Evolutionary conservation across 1,140 invertebrate genomes (phyloP).

Genomic region (Zaprionus camerounensis): DNA sequence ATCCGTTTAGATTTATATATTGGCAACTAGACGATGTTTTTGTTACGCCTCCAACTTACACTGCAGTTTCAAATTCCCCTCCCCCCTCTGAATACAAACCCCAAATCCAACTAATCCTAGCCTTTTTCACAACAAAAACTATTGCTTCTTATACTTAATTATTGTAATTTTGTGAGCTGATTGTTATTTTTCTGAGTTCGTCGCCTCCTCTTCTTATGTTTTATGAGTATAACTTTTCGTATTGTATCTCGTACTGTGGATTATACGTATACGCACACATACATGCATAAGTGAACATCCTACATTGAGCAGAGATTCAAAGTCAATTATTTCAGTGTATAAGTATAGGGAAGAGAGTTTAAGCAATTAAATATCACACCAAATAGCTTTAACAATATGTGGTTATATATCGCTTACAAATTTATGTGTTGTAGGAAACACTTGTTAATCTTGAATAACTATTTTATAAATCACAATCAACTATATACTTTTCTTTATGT

Average conservation of each 20-base stretch:
- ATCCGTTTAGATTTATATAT: conserved; percentile 67
- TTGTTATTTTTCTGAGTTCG: background rate
- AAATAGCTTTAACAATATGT: background rate
- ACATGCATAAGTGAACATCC: background rate
- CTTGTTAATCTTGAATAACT: background rate
- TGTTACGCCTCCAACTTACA: conserved; percentile 41
- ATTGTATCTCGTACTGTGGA: background rate
- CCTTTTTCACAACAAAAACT: conserved; percentile 14
- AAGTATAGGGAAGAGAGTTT: background rate
- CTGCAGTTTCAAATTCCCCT: conserved; percentile 2
- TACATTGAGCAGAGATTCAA: background rate
- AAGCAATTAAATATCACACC: background rate
- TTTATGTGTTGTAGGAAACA: background rate
- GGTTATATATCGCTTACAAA: background rate
- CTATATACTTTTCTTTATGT: too few species aligned
- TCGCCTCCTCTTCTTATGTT: background rate
- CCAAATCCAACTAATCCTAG: background rate
- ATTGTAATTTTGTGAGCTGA: background rate
- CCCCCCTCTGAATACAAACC: conserved; percentile 4
- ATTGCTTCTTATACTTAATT: conserved; percentile 2
- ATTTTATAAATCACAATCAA: background rate
- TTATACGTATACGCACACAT: conserved; percentile 2
- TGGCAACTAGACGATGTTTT: conserved; percentile 68
- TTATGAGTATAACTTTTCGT: background rate
- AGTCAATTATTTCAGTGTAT: background rate